Evolutionary conservation across 1,140 invertebrate genomes (phyloP).

Genomic region (Drosophila auraria): DNA sequence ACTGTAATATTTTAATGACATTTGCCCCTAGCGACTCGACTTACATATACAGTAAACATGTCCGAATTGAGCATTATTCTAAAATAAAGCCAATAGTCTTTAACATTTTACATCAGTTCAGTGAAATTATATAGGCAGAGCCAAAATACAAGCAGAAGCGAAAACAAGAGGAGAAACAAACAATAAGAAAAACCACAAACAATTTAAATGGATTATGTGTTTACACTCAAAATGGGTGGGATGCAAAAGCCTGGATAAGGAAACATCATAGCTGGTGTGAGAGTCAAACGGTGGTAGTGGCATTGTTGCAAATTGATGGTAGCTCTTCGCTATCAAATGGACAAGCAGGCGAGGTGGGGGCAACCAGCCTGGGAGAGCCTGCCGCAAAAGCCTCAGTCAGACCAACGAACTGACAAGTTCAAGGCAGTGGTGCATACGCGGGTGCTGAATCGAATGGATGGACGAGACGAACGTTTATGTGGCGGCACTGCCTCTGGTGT

Average conservation of each 20-base stretch:
- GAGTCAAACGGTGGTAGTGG: constrained; percentile 20
- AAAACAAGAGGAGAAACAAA: constrained; percentile 69
- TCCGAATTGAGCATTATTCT: not conserved
- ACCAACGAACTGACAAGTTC: constrained; percentile 65
- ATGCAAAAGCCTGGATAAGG: constrained; percentile 12
- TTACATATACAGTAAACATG: too few relatives aligned
- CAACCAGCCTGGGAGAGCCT: constrained; percentile 45
- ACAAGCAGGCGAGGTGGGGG: constrained; percentile 28
- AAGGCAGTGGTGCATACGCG: constrained; percentile 55
- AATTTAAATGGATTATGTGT: constrained; percentile 82
- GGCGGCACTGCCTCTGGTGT: constrained; percentile 32
- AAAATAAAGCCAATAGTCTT: not conserved
- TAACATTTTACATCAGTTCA: constrained; percentile 24
- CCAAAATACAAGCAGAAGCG: constrained; percentile 55
- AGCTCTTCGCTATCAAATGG: constrained; percentile 43
- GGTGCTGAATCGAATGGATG: constrained; percentile 14
- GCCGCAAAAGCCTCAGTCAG: constrained; percentile 42
- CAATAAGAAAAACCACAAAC: constrained; percentile 78
- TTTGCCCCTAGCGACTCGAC: too few relatives aligned
- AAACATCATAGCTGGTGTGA: constrained; percentile 16
- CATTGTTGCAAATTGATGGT: constrained; percentile 34
- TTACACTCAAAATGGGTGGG: constrained; percentile 69
- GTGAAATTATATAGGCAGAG: constrained; percentile 40
- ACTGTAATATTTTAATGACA: not conserved
- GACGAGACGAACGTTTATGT: constrained; percentile 19